phyloP scores from a whole-genome alignment of 2,797 vertebrate genomes.

The Choloepus didactylus region DNA sequence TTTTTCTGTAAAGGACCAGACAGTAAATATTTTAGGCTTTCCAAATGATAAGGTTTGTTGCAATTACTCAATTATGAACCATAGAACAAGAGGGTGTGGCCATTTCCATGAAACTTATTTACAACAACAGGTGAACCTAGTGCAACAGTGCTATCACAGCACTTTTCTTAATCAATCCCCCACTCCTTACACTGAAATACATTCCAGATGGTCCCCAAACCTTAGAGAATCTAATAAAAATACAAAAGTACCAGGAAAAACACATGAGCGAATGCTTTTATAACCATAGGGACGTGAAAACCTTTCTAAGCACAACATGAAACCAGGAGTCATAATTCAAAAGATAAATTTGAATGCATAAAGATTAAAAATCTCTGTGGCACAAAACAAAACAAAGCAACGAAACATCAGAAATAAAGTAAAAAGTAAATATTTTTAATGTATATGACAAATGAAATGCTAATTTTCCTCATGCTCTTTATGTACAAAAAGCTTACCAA shows the following conservation, averaged over 20 bases:
- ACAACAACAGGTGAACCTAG: neutral
- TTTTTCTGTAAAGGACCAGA: neutral
- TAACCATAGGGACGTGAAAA: neutral
- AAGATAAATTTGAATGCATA: neutral
- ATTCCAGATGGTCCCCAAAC: neutral
- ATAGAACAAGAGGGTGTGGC: neutral
- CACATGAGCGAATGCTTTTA: neutral
- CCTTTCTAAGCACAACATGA: neutral
- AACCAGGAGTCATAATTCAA: neutral
- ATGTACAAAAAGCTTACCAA: neutral
- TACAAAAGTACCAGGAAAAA: neutral
- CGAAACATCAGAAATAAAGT: neutral
- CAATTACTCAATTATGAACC: slow-evolving; percentile 18
- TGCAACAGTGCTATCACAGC: neutral
- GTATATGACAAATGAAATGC: neutral
- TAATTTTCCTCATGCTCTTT: neutral
- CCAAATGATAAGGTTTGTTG: neutral
- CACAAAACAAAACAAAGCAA: neutral
- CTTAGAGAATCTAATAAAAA: neutral
- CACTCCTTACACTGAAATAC: neutral
- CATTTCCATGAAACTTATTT: slow-evolving; percentile 25
- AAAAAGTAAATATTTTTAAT: neutral
- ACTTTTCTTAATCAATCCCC: neutral
- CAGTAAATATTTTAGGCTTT: neutral
- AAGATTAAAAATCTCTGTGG: slow-evolving; percentile 4